phyloP scores from a whole-genome alignment of 1,140 invertebrate species.

The Pygmarrhopalites habei region DNA sequence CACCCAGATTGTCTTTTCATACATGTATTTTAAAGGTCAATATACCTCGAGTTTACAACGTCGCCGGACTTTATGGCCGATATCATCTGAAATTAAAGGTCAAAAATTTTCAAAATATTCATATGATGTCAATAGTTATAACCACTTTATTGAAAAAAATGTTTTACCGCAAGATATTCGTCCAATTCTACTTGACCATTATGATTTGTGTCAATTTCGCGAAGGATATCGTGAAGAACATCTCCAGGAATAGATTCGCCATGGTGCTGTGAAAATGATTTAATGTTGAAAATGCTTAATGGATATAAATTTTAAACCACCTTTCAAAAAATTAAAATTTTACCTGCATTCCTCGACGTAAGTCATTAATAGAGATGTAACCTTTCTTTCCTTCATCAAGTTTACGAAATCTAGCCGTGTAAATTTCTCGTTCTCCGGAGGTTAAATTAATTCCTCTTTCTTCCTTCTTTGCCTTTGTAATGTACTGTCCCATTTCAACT shows the following conservation, averaged over 20 bases:
- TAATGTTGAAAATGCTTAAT: too few relatives aligned
- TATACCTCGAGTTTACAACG: conserved; percentile 79
- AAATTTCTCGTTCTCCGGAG: conserved; percentile 87
- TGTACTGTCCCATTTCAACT: conserved; percentile 93
- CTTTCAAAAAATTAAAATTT: too few relatives aligned
- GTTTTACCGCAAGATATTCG: conserved; percentile 91
- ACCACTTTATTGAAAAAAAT: neutral
- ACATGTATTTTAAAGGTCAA: too few relatives aligned
- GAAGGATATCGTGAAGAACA: conserved; percentile 92
- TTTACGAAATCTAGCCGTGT: conserved; percentile 89
- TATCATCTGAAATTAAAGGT: conserved; percentile 70
- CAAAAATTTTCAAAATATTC: neutral
- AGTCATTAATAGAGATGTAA: conserved; percentile 95
- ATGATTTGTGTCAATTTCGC: conserved; percentile 97
- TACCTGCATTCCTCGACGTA: conserved; percentile 89
- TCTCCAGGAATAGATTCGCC: conserved; percentile 89
- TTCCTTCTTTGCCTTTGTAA: conserved; percentile 73
- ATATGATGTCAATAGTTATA: neutral
- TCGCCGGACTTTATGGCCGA: conserved; percentile 90
- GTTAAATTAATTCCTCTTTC: conserved; percentile 86
- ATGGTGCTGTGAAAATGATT: conserved; percentile 67
- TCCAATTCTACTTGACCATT: conserved; percentile 98
- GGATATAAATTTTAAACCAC: too few relatives aligned
- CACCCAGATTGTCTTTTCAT: too few relatives aligned
- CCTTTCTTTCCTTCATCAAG: conserved; percentile 95